Conservation (phyloP, 92 coral and sea anemone species). For the Umimayanthus kanabou region DNA sequence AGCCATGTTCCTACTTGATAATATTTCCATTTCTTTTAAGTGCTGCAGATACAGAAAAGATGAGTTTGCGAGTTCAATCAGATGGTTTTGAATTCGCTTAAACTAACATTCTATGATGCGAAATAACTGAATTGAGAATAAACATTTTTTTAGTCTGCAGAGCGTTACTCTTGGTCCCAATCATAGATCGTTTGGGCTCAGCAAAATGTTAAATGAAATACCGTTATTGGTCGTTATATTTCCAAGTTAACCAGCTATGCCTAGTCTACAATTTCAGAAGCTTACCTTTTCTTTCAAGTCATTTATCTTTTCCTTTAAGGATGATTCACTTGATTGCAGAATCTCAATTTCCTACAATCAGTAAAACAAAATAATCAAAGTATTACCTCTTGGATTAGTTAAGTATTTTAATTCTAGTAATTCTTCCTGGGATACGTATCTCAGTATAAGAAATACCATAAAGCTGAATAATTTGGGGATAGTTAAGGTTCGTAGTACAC, state of each 20-base stretch:
- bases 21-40: constrained; percentile 9
- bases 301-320: constrained; percentile 22
- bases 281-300: constrained; percentile 34
- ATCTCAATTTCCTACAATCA: constrained; percentile 13
- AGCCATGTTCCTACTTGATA: neutral
- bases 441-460: neutral
- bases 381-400: neutral
- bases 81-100: neutral
- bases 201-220: too few relatives aligned
- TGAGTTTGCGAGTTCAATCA: neutral
- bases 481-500: too few relatives aligned
- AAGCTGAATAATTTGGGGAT: neutral
- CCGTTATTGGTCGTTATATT: too few relatives aligned
- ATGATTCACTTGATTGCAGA: constrained; percentile 22
- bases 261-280: too few relatives aligned
- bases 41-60: constrained; percentile 12
- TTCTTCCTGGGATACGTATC: neutral
- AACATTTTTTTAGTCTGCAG: neutral
- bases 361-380: neutral
- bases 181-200: too few relatives aligned
- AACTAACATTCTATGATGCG: neutral
- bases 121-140: neutral
- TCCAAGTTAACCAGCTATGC: too few relatives aligned
- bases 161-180: too few relatives aligned
- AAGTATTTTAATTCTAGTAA: neutral